phyloP scores from a whole-genome alignment of 2,113 vertebrate species.

The Cavia aperea region DNA sequence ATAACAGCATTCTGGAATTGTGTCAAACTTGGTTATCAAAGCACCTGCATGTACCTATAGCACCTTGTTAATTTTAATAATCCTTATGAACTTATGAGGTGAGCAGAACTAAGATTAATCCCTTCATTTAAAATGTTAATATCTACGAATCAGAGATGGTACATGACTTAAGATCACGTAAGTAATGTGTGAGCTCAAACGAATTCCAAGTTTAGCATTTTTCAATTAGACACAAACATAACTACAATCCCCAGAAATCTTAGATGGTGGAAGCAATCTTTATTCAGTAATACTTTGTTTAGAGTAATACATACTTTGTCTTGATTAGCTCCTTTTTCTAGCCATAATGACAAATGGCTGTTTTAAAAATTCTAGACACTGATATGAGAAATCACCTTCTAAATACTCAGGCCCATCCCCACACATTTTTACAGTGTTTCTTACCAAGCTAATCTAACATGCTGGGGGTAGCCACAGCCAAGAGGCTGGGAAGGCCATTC shows the following conservation, averaged over 20 bases:
- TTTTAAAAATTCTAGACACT: conserved; percentile 23
- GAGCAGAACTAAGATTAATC: conserved; percentile 20
- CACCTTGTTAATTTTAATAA: conserved; percentile 29
- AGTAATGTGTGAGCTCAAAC: background rate
- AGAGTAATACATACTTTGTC: background rate
- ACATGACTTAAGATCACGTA: background rate
- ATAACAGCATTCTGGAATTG: background rate
- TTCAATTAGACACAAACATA: background rate
- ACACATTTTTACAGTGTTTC: conserved; percentile 51
- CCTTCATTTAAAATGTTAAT: conserved; percentile 12
- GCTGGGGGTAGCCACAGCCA: conserved; percentile 50
- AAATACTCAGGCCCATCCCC: conserved; percentile 6
- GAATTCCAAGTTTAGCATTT: background rate
- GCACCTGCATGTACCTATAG: background rate
- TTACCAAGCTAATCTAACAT: conserved; percentile 67
- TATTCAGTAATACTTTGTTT: conserved; percentile 4
- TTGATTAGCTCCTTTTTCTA: conserved; percentile 19
- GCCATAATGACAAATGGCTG: conserved; percentile 14
- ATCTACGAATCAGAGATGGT: background rate
- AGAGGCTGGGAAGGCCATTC: conserved; percentile 53
- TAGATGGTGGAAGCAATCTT: background rate
- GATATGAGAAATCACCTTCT: conserved; percentile 41
- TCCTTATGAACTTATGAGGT: conserved; percentile 1
- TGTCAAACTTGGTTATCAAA: background rate
- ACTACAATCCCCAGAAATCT: conserved; percentile 26